Evolutionary conservation across 2,888 invertebrate genomes (phyloP).

Genomic region (Nomada goodeniana): DNA sequence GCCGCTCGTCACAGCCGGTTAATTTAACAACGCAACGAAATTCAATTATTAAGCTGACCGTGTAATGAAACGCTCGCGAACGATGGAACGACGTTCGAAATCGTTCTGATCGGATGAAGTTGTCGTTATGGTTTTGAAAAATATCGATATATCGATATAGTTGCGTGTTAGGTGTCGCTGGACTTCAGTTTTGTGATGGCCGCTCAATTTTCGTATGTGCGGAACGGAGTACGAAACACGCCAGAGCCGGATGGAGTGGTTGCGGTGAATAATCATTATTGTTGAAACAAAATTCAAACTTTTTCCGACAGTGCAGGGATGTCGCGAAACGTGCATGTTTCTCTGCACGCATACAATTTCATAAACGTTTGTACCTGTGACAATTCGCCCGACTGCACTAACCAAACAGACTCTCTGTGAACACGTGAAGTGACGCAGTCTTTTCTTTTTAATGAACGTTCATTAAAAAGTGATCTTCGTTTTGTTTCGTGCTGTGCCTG

Average conservation of each 20-base stretch:
- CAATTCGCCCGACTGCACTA: conserved; percentile 12
- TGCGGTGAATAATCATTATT: conserved; percentile 22
- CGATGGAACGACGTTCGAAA: conserved; percentile 3
- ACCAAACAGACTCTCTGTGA: conserved; percentile 22
- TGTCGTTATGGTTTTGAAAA: conserved; percentile 15
- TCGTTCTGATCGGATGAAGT: conserved; percentile 19
- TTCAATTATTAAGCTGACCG: conserved; percentile 12
- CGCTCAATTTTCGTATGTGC: conserved; percentile 1
- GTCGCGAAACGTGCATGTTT: conserved; percentile 23
- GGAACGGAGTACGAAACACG: conserved; percentile 6
- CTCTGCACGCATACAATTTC: conserved; percentile 32
- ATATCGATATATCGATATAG: conserved; percentile 30
- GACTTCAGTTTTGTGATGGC: conserved; percentile 27
- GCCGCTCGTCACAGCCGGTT: not conserved
- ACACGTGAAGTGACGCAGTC: conserved; percentile 34
- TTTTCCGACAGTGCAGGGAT: not conserved
- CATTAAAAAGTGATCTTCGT: conserved; percentile 30
- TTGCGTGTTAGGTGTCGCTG: conserved; percentile 5
- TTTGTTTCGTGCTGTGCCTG: conserved; percentile 36
- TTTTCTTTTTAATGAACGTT: conserved; percentile 24
- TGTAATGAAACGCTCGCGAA: not conserved
- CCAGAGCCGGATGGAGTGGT: conserved; percentile 5
- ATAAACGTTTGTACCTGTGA: conserved; percentile 66
- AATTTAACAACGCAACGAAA: not conserved
- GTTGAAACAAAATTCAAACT: conserved; percentile 12